Evolutionary conservation across 2,797 vertebrate species (phyloP).

Genomic region (Sternotherus odoratus): DNA sequence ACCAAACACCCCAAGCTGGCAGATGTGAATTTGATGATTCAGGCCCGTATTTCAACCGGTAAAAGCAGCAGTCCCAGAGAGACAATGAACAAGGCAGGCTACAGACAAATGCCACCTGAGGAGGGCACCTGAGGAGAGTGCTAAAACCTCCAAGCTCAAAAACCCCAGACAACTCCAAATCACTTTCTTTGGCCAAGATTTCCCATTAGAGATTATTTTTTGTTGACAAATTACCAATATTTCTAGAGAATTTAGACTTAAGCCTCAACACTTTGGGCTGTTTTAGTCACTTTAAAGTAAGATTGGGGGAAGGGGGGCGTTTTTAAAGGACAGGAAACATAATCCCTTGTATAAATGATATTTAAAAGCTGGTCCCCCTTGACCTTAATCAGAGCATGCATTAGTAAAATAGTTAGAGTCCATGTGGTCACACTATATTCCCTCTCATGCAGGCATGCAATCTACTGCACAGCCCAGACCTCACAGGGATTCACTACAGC

Average conservation of each 20-base stretch:
- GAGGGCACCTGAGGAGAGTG: background rate
- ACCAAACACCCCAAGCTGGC: background rate
- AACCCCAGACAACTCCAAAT: background rate
- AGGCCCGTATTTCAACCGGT: background rate
- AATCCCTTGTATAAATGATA: background rate
- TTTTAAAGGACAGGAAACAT: background rate
- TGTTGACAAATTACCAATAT: background rate
- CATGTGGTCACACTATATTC: background rate
- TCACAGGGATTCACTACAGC: background rate
- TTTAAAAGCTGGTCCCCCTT: constrained; percentile 3
- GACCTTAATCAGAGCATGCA: background rate
- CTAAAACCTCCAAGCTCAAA: background rate
- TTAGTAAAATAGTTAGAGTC: background rate
- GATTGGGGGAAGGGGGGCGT: background rate
- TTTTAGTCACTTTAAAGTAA: background rate
- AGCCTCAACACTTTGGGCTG: background rate
- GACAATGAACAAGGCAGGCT: background rate
- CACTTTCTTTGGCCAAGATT: background rate
- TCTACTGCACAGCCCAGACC: background rate
- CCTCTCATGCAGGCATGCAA: background rate
- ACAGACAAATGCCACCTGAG: background rate
- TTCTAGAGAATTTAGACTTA: constrained; percentile 1
- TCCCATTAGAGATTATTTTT: background rate
- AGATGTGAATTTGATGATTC: background rate
- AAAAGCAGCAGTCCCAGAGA: background rate